Evolutionary conservation across 2,113 vertebrate species (phyloP).

Genomic region (Zosterops borbonicus): DNA sequence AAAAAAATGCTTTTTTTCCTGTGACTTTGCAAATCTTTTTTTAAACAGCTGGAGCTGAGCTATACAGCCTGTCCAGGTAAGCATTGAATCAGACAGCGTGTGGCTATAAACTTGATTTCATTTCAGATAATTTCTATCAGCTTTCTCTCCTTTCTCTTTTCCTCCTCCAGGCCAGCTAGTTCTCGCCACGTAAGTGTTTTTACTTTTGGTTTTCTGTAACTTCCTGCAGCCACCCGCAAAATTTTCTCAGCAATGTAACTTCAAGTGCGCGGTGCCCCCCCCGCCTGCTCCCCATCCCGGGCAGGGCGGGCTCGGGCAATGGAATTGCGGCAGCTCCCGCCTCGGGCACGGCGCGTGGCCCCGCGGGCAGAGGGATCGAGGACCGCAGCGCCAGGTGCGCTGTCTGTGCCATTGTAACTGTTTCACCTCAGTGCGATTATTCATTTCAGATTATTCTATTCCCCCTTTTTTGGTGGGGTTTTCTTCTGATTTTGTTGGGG

Average conservation of each 20-base stretch:
- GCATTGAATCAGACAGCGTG: accelerated
- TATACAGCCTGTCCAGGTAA: neutral
- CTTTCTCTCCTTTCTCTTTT: neutral
- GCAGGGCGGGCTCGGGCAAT: neutral
- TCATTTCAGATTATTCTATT: neutral
- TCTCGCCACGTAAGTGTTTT: neutral
- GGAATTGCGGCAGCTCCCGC: accelerated
- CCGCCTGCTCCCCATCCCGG: neutral
- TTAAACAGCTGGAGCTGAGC: neutral
- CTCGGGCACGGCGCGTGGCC: accelerated
- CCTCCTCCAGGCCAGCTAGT: neutral
- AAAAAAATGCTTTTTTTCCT: neutral
- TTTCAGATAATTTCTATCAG: neutral
- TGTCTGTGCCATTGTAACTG: accelerated
- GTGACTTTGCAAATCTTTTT: neutral
- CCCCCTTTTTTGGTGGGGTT: too few relatives aligned
- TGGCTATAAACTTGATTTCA: too few relatives aligned
- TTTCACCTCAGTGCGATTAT: neutral
- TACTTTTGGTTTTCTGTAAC: neutral
- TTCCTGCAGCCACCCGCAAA: neutral
- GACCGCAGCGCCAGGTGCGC: too few relatives aligned
- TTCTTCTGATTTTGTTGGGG: too few relatives aligned
- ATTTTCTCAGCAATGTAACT: neutral
- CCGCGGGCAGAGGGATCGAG: accelerated
- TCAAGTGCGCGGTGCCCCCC: neutral